phyloP scores from a whole-genome alignment of 2,113 vertebrate genomes.

The Brevimyrus niger region DNA sequence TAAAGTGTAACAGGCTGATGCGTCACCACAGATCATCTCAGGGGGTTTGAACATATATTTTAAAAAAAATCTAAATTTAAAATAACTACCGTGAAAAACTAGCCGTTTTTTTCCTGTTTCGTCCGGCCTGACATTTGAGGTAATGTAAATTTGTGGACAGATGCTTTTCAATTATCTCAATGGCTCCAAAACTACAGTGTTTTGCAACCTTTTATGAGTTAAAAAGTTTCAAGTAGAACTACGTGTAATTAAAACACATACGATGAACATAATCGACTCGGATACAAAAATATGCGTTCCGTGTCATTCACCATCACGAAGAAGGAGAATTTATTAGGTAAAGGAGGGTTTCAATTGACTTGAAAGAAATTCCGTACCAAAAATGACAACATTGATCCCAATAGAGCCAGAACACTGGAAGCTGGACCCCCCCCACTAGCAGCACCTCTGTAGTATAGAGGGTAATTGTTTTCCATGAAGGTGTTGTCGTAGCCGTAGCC shows the following conservation, averaged over 20 bases:
- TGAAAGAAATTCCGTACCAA: conserved; percentile 43
- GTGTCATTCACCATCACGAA: neutral
- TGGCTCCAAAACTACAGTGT: neutral
- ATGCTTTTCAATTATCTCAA: neutral
- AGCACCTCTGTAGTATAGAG: conserved; percentile 42
- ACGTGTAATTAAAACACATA: neutral
- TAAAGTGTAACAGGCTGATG: neutral
- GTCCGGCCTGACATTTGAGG: neutral
- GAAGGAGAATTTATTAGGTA: neutral
- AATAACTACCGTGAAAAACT: neutral
- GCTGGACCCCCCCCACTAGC: conserved; percentile 37
- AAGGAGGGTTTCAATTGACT: neutral
- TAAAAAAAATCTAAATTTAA: neutral
- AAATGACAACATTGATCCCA: conserved; percentile 46
- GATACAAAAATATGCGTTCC: neutral
- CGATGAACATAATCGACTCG: neutral
- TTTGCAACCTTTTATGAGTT: neutral
- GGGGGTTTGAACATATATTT: neutral
- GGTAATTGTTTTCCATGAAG: neutral
- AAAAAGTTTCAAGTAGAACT: neutral
- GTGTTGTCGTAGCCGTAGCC: neutral
- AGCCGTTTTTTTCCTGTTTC: too few relatives aligned
- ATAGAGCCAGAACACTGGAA: conserved; percentile 45
- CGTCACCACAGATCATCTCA: neutral
- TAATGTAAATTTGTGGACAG: neutral